Conservation (phyloP, 2,113 vertebrate species). For the Coturnix japonica region DNA sequence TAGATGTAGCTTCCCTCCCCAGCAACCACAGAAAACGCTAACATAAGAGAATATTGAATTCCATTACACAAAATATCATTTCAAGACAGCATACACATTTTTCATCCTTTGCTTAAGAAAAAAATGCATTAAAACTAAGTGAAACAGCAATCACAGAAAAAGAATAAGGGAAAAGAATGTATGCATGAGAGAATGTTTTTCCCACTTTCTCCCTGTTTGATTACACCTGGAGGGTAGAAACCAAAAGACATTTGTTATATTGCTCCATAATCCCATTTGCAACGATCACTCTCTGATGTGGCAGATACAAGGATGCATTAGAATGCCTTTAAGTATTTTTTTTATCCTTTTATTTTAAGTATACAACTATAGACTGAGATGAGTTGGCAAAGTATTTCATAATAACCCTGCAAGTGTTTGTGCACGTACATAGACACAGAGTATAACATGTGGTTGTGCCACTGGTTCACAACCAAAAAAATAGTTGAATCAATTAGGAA, state of each 20-base stretch:
- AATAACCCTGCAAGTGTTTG: not conserved
- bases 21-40: not conserved
- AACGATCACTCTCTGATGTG: not conserved
- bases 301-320: not conserved
- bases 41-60: not conserved
- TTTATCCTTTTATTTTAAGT: not conserved
- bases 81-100: not conserved
- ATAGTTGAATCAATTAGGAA: not conserved
- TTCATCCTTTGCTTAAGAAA: not conserved
- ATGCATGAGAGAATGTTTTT: not conserved
- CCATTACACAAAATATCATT: not conserved
- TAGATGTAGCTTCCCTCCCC: not conserved
- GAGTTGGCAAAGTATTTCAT: not conserved
- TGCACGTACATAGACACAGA: not conserved
- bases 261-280: conserved; percentile 25
- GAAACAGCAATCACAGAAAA: not conserved
- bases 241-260: conserved; percentile 36
- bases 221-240: conserved; percentile 27
- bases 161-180: fast-evolving
- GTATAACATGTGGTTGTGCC: not conserved
- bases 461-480: not conserved
- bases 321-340: conserved; percentile 17
- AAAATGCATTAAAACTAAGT: not conserved
- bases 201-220: not conserved
- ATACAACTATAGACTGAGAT: not conserved